Percentiles rank a stretch among this genome's conserved stretches.
Evolutionary conservation across 2,113 vertebrate genomes (phyloP).

Genomic region (Pontoporia blainvillei): DNA sequence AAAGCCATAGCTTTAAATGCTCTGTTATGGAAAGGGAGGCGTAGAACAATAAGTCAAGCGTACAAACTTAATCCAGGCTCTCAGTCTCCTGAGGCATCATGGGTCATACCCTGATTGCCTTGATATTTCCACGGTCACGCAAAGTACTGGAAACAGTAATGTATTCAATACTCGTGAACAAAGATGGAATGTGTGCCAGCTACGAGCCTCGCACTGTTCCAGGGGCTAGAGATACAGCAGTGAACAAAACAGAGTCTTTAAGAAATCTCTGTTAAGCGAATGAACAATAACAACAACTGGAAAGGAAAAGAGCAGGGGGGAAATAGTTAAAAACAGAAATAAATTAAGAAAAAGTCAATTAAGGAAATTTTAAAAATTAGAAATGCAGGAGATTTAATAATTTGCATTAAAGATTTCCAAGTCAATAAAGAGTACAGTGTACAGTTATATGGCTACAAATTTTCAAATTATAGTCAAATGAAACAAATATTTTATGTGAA

Average conservation of each 20-base stretch:
- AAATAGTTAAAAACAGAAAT: not conserved
- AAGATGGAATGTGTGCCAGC: not conserved
- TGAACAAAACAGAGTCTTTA: not conserved
- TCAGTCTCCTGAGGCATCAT: not conserved
- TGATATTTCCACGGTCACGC: not conserved
- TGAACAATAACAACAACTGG: not conserved
- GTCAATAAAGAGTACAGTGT: not conserved
- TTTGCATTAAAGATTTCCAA: not conserved
- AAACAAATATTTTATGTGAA: not conserved
- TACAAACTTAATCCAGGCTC: not conserved
- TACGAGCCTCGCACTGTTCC: fast-evolving
- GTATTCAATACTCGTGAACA: not conserved
- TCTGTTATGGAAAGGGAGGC: not conserved
- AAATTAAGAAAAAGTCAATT: not conserved
- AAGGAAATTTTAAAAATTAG: not conserved
- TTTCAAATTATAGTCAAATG: not conserved
- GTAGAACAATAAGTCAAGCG: not conserved
- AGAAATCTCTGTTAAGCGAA: not conserved
- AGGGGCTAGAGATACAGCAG: not conserved
- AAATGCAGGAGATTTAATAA: not conserved
- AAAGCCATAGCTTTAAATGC: not conserved
- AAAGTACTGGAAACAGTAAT: not conserved
- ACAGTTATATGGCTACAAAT: not conserved
- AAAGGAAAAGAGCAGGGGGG: not conserved
- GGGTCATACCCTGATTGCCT: not conserved